Conservation (phyloP, 2,888 invertebrate species). For the Drosophila emarginata region DNA sequence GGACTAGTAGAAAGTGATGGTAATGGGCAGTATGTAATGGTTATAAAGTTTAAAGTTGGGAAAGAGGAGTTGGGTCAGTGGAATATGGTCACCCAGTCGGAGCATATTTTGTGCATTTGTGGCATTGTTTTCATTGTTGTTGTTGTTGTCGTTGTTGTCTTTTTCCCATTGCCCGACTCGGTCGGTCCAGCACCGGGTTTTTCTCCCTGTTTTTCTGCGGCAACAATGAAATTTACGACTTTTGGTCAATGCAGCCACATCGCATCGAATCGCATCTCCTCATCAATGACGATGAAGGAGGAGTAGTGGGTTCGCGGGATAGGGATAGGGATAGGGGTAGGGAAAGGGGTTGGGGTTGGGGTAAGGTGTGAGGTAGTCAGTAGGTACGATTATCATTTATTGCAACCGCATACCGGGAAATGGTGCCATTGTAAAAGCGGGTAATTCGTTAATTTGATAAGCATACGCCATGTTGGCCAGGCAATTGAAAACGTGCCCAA, state of each 20-base stretch:
- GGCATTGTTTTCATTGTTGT: constrained; percentile 70
- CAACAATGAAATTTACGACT: constrained; percentile 70
- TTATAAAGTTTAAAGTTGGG: too few species aligned
- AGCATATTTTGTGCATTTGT: constrained; percentile 72
- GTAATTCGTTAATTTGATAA: constrained; percentile 75
- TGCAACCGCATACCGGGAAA: constrained; percentile 68
- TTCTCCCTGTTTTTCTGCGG: constrained; percentile 65
- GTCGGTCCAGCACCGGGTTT: background rate
- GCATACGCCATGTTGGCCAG: constrained; percentile 66
- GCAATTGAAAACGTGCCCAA: constrained; percentile 47
- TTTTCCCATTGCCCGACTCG: too few species aligned
- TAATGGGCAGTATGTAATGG: background rate
- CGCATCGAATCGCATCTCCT: constrained; percentile 46
- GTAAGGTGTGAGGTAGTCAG: constrained; percentile 20
- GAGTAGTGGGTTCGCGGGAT: too few species aligned
- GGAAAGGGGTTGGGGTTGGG: too few species aligned
- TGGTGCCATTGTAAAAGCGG: constrained; percentile 57
- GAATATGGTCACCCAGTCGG: constrained; percentile 40
- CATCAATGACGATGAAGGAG: constrained; percentile 5
- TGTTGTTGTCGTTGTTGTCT: background rate
- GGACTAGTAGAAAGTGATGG: background rate
- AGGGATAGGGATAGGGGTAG: too few species aligned
- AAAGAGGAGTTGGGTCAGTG: background rate
- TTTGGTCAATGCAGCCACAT: constrained; percentile 63
- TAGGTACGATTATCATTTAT: constrained; percentile 68